Evolutionary conservation across 2,888 invertebrate species (phyloP).

Genomic region (Cephus pulcher): DNA sequence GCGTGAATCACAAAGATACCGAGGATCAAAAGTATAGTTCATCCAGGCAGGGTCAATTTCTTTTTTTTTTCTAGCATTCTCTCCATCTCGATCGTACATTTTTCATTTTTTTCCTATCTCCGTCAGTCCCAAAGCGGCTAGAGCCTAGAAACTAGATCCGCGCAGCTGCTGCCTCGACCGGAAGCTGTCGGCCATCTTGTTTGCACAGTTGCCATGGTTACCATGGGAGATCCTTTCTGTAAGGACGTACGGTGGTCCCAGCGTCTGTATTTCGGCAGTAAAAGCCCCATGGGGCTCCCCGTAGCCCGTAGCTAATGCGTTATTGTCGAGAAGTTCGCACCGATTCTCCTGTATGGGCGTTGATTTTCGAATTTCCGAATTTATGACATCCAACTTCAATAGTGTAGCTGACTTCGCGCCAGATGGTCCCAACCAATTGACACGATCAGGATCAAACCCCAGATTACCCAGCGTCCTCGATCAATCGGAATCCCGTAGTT

Average conservation of each 20-base stretch:
- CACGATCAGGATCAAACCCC: too few relatives aligned
- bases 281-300: slow-evolving; percentile 44
- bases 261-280: slow-evolving; percentile 26
- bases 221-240: slow-evolving; percentile 60
- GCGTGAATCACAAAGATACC: too few relatives aligned
- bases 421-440: too few relatives aligned
- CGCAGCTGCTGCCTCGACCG: slow-evolving; percentile 63
- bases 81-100: not conserved
- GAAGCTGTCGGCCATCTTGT: slow-evolving; percentile 66
- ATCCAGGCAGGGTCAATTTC: too few relatives aligned
- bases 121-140: not conserved
- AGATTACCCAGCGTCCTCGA: too few relatives aligned
- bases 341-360: slow-evolving; percentile 46
- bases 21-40: too few relatives aligned
- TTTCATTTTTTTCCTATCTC: not conserved
- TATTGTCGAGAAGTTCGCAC: slow-evolving; percentile 45
- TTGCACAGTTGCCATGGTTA: slow-evolving; percentile 65
- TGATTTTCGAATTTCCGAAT: slow-evolving; percentile 64
- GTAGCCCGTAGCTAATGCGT: slow-evolving; percentile 47
- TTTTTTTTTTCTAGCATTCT: not conserved
- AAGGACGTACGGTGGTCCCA: slow-evolving; percentile 39
- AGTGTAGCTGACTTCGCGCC: too few relatives aligned
- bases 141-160: slow-evolving; percentile 61
- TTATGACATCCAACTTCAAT: slow-evolving; percentile 40
- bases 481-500: too few relatives aligned